Evolutionary conservation across 2,113 vertebrate species (phyloP).

Genomic region (Oryzias woworae): DNA sequence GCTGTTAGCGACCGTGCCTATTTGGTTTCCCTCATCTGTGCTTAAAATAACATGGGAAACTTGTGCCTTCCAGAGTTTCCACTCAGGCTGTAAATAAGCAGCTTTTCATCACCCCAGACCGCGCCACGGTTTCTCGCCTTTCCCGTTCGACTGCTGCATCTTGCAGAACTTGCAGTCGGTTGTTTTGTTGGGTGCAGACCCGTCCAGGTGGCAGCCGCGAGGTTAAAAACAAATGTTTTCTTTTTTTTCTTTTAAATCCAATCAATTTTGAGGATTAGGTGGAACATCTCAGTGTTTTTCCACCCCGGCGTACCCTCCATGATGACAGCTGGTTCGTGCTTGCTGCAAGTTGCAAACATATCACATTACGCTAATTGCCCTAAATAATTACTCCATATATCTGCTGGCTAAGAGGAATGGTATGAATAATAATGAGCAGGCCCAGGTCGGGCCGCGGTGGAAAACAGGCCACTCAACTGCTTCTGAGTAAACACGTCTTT

Average conservation of each 20-base stretch:
- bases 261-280: conserved; percentile 11
- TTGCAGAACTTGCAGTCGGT: background rate
- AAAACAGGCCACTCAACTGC: conserved; percentile 48
- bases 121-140: conserved; percentile 37
- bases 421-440: conserved; percentile 59
- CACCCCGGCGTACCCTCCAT: conserved; percentile 12
- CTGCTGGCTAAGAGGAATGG: conserved; percentile 51
- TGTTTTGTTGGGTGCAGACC: too few relatives aligned
- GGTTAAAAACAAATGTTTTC: background rate
- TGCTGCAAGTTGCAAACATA: conserved; percentile 31
- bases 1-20: conserved; percentile 46
- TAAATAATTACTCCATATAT: conserved; percentile 49
- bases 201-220: too few relatives aligned
- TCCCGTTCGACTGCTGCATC: conserved; percentile 4
- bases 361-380: conserved; percentile 42
- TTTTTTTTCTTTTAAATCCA: background rate
- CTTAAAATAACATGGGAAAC: conserved; percentile 56
- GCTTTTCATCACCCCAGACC: conserved; percentile 47
- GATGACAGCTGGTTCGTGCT: conserved; percentile 26
- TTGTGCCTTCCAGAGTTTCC: conserved; percentile 48
- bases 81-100: conserved; percentile 55
- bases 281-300: conserved; percentile 27
- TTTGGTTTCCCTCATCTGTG: conserved; percentile 54
- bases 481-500: conserved; percentile 53
- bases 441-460: conserved; percentile 32